Evolutionary conservation across 2,888 invertebrate genomes (phyloP).

Genomic region (Lysandra coridon): DNA sequence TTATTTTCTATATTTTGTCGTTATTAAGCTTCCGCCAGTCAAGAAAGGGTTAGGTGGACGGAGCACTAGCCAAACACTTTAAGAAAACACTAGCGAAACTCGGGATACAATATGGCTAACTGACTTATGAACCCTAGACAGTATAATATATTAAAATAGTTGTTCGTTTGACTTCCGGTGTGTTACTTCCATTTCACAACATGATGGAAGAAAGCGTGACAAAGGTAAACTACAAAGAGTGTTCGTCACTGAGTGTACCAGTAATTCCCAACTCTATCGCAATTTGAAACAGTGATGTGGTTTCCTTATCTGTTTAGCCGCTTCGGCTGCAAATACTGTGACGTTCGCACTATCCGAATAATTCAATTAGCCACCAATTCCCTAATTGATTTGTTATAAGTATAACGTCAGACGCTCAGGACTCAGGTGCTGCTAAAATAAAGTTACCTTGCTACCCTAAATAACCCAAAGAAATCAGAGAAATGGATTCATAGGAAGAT

Average conservation of each 20-base stretch:
- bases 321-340: constrained; percentile 37
- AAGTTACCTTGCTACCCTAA: neutral
- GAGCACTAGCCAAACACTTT: too few species aligned
- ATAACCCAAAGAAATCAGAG: too few species aligned
- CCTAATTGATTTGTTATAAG: constrained; percentile 22
- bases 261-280: constrained; percentile 33
- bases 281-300: constrained; percentile 40
- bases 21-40: too few species aligned
- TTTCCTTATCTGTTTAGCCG: constrained; percentile 40
- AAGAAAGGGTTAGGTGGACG: too few species aligned
- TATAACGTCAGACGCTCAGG: neutral
- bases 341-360: constrained; percentile 37
- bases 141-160: too few species aligned
- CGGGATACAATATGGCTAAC: too few species aligned
- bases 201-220: neutral
- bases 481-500: too few species aligned
- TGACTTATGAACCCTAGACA: too few species aligned
- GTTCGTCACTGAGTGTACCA: constrained; percentile 15
- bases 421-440: neutral
- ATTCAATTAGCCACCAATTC: constrained; percentile 38
- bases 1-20: too few species aligned
- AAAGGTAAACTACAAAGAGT: neutral
- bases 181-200: too few species aligned
- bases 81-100: too few species aligned
- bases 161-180: too few species aligned